Conservation (phyloP, 2,888 invertebrate species). For the Vanessa cardui region DNA sequence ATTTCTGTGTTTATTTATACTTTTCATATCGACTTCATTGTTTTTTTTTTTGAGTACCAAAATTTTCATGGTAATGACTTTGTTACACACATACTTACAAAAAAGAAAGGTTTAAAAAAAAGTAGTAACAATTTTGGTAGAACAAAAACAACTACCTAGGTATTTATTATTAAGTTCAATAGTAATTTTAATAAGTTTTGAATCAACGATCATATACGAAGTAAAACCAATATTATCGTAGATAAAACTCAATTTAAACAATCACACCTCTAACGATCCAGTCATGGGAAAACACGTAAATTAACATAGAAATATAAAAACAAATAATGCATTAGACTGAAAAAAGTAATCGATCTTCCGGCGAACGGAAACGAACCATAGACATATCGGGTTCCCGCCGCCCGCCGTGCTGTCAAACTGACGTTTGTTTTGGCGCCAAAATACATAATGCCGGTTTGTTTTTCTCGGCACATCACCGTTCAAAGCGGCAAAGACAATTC, state of each 20-base stretch:
- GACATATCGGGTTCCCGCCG: constrained; percentile 78
- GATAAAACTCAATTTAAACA: not conserved
- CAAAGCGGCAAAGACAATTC: constrained; percentile 56
- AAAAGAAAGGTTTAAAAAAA: no score
- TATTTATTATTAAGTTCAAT: no score
- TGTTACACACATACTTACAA: no score
- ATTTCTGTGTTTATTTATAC: constrained; percentile 19
- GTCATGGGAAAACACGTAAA: constrained; percentile 41
- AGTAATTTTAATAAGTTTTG: no score
- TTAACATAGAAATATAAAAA: constrained; percentile 45
- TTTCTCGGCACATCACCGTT: constrained; percentile 74
- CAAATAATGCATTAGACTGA: constrained; percentile 54
- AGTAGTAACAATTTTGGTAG: no score
- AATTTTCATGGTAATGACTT: no score
- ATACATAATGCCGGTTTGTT: constrained; percentile 82
- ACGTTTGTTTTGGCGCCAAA: constrained; percentile 83
- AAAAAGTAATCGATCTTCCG: constrained; percentile 77
- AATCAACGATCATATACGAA: no score
- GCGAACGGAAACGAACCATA: constrained; percentile 74
- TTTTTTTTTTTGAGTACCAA: not conserved
- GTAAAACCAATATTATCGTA: no score
- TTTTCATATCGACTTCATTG: not conserved
- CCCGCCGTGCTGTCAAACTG: constrained; percentile 81
- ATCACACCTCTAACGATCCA: constrained; percentile 14
- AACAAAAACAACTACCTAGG: no score